Base-by-base conservation (phyloP, 2,113 vertebrate genomes). In the Syngnathus scovelli region DNA sequence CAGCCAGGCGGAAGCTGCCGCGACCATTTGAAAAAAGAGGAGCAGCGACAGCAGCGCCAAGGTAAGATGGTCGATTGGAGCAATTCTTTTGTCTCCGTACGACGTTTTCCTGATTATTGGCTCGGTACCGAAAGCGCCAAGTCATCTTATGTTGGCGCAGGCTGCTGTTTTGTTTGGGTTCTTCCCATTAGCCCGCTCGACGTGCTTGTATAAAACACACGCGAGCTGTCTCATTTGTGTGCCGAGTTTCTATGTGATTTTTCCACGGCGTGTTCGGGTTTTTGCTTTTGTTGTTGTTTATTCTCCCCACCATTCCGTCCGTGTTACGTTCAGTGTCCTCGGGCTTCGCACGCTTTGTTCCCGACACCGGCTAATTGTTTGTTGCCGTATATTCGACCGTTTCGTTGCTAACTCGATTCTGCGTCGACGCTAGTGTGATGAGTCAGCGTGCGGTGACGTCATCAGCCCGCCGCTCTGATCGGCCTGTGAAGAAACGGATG, bases 11-110 rank as follows among this genome's bases (percentile, higher is more conserved):
- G 90, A 92, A 92, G 89, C 89, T 82, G 86, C 85, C 89, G 89
- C 90, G 88, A 92, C 92, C 91, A 92, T 92, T 92, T 92, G 92
- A 90, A 91, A 91, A 90, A 36, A 72, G 84, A 16, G 27, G 27
- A 58, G 21, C 41, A 61, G 37, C 37, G 27, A 33, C 27, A 82
- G 84, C 90, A 90, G 87, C 84, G 90, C 76, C 79, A 80, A 88
- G 91, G 91, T 92, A 92, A 92, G 90, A 91, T 91, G 91, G 91
- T 86, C 90, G 88, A 77, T 86, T 49, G 66, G 71, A 16, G 8
- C 15, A 6, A 18, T 58, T 58, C 12, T 58, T 58, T 36, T 18
- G 5, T 48, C 13, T 18, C 15, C 44, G 13, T 6, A 6, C 44
- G 44, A 16, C n/a, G 19, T 5, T 23, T 54, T 23, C 10, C 51